Evolutionary conservation across 2,797 vertebrate genomes (phyloP).

Genomic region (Lepus townsendii): DNA sequence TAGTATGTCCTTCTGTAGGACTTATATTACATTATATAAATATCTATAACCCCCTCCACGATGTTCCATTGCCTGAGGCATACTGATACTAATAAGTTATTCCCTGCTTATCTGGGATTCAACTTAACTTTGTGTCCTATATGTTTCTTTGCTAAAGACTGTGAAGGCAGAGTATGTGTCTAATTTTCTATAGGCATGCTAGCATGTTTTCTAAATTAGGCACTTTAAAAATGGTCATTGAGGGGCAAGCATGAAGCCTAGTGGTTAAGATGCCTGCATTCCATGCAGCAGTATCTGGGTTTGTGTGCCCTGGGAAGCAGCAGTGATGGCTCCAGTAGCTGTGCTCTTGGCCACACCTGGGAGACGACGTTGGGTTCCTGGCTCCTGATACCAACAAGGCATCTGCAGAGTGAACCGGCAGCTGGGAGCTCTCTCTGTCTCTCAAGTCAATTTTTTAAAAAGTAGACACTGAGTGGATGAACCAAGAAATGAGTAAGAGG

Average conservation of each 20-base stretch:
- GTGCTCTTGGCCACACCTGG: too few species aligned
- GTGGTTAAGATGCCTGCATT: too few species aligned
- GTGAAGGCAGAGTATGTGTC: not conserved
- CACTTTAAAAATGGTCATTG: not conserved
- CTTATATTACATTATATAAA: not conserved
- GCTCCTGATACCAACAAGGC: too few species aligned
- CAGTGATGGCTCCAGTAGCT: too few species aligned
- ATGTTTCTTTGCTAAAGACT: slow-evolving; percentile 49
- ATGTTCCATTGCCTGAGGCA: not conserved
- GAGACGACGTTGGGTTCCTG: too few species aligned
- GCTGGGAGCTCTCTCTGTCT: too few species aligned
- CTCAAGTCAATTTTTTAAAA: too few species aligned
- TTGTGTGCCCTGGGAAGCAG: too few species aligned
- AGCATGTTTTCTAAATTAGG: not conserved
- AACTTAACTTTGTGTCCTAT: not conserved
- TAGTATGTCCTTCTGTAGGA: not conserved
- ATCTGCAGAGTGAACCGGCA: too few species aligned
- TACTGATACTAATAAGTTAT: not conserved
- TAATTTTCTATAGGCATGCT: not conserved
- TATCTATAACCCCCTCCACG: not conserved
- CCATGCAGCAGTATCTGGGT: not conserved
- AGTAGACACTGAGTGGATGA: not conserved
- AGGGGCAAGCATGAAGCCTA: not conserved
- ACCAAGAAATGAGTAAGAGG: not conserved
- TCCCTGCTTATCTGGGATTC: slow-evolving; percentile 45